Evolutionary conservation across 2,888 invertebrate genomes (phyloP), one percentile per base, ranked within the genome.

Genomic region (Baronia brevicornis): DNA sequence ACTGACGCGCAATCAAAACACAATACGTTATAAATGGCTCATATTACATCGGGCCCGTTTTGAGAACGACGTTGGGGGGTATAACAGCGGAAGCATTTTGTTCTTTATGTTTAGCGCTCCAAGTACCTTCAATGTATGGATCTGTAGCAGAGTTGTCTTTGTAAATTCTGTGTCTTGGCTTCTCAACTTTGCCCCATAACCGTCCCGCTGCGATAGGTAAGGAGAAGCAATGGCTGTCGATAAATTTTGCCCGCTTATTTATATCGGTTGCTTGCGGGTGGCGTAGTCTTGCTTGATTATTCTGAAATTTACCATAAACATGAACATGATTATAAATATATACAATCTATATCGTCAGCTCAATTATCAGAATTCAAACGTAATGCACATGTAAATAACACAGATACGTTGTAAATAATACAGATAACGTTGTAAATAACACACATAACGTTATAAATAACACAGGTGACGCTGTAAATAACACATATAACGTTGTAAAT

Each of bases 21-120:
- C 82, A 84, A 84, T 82, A 78, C 77, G 67, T 78, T 79, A 80
- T 79, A 71, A 73, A 84, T 80, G 59, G 68, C 61, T 48, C 55
- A 60, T 73, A 73, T 75, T 75, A 74, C 53, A 48, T 40, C 47
- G 42, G 30, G 33, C 39, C 59, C 44, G 48, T 10, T 35, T 35
- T 48, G 48, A 36, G 21, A 29, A 18, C 43, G 28, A 39, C 34
- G n/a, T 15, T 33, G 30, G 22, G 7, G 12, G 30, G 13, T 10
- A 8, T 14, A 12, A 23, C 11, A 34, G 9, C 34, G 24, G 5
- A 28, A 36, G 15, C 20, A 46, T 29, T 39, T 28, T 35, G 33
- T 3, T 22, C 46, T 36, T 27, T 58, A 50, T 40, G 3, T 0
- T 4, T 4, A 30, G 11, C 26, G 2, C 7, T 26, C 41, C 33